Base-by-base conservation (phyloP, 2,113 vertebrate genomes). In the Zosterops lateralis region DNA sequence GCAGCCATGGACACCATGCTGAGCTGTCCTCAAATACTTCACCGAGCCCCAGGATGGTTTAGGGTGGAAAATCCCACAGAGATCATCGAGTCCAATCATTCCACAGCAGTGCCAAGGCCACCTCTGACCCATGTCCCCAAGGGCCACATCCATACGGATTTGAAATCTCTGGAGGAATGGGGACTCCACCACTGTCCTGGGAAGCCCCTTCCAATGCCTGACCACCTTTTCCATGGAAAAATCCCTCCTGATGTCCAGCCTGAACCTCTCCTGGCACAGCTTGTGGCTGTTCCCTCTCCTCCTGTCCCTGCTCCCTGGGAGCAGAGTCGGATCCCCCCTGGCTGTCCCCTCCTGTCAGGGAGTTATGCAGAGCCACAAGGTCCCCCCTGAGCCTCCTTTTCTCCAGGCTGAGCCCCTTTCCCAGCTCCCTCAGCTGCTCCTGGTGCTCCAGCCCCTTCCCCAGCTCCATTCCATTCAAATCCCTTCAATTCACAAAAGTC, bases 271-370 rank as follows among this genome's bases (percentile, higher is more conserved):
- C 36, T 38, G 36, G 36, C 36, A 38, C 36, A 38, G 36, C 36
- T n/a, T n/a, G n/a, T n/a, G n/a, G 32, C 20, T 0, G 0, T 48
- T 71, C 0, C 32, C 17, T 36, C 21, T 80, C 3, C 0, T 42
- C 50, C 58, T 72, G 34, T 56, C 66, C 34, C 34, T 51, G 51
- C 38, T 88, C 32, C 32, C 53, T 53, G 45, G 17, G 7, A 66
- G 22, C 26, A 88, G 21, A 79, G 9, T 25, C 25, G 0, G 1
- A 57, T 3, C 2, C 14, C 9, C 3, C 17, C 42, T 0, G 4
- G 21, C 31, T 73, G 20, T 16, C 31, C 21, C 12, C 67, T 58
- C 67, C 67, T 73, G n/a, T 38, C 53, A 53, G 68, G 62, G 68
- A 60, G 38, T 8, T 66, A 53, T 36, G 36, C 17, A 57, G 75